Evolutionary conservation across 2,888 invertebrate species (phyloP).

Genomic region (Leptothorax acervorum): DNA sequence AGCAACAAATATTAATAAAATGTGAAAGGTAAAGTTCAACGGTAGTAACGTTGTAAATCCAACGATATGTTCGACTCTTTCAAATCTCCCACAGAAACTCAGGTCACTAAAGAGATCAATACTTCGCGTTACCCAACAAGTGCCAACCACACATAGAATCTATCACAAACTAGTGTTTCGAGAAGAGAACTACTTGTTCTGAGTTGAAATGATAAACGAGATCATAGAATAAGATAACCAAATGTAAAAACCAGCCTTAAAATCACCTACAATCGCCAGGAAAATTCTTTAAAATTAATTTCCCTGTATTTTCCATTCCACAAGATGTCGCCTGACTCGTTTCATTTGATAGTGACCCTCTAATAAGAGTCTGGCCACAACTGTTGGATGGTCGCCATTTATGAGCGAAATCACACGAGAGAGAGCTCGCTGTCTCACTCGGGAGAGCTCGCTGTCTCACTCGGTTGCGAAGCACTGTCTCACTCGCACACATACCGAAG

Average conservation of each 20-base stretch:
- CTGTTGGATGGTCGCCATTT: too few relatives aligned
- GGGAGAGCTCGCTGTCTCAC: too few relatives aligned
- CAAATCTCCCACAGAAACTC: conserved; percentile 29
- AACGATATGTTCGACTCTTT: not conserved
- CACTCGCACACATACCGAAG: too few relatives aligned
- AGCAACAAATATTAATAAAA: not conserved
- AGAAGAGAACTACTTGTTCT: not conserved
- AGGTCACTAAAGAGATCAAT: conserved; percentile 10
- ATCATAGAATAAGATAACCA: not conserved
- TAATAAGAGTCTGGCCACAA: too few relatives aligned
- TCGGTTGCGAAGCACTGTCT: too few relatives aligned
- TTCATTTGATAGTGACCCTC: too few relatives aligned
- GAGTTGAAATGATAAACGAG: not conserved
- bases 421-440: too few relatives aligned
- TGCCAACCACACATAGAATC: conserved; percentile 6
- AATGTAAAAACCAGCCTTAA: not conserved
- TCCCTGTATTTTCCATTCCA: not conserved
- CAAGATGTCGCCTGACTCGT: conserved; percentile 33
- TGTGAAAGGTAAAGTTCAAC: not conserved
- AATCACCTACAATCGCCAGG: not conserved
- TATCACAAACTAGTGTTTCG: not conserved
- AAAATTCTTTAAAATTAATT: not conserved
- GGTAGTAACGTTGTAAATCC: not conserved
- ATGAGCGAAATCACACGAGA: too few relatives aligned
- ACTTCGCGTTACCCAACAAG: not conserved